Evolutionary conservation across 2,888 invertebrate species (phyloP), one percentile per base, ranked within the genome.

Genomic region (Ectropis crepuscularia): DNA sequence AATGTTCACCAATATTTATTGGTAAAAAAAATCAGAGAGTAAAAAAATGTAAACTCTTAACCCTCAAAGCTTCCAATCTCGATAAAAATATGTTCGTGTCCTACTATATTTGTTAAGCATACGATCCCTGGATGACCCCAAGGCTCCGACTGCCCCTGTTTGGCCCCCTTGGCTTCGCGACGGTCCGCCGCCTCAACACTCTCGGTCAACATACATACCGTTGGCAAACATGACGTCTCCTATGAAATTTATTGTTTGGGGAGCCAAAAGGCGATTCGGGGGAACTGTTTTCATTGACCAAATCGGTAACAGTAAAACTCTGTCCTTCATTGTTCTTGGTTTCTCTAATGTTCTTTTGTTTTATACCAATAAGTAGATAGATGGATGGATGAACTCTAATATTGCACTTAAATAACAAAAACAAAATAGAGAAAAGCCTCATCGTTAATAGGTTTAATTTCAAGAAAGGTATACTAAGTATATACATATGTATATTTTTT

Each of bases 171-270:
- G 51, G 12, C 60, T 45, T 61, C 59, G 66, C 45, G 37, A 39
- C 67, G 65, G 62, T 58, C 64, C 60, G 64, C 53, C 69, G 65
- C 69, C 67, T 65, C 54, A 38, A 53, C 63, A 61, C 64, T 57
- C 61, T 67, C 61, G 50, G 70, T 64, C 69, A 69, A 71, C 70
- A 71, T 62, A 70, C 69, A 68, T 60, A 65, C 64, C 57, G 51
- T 57, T 38, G 28, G 61, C 62, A 71, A 70, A 72, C 66, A 69
- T 57, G 57, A 58, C 64, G 61, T 61, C 69, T 59, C 43, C 55
- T 53, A 57, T 59, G 55, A 65, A 59, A 65, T 65, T 65, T 65
- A 65, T 65, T 65, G 65, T 55, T 49, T 47, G 53, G 54, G 39
- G 48, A 54, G 57, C 10, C 48, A 39, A 57, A 57, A 57, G 57